phyloP scores from a whole-genome alignment of 1,140 invertebrate species.

The Drosophila yakuba region DNA sequence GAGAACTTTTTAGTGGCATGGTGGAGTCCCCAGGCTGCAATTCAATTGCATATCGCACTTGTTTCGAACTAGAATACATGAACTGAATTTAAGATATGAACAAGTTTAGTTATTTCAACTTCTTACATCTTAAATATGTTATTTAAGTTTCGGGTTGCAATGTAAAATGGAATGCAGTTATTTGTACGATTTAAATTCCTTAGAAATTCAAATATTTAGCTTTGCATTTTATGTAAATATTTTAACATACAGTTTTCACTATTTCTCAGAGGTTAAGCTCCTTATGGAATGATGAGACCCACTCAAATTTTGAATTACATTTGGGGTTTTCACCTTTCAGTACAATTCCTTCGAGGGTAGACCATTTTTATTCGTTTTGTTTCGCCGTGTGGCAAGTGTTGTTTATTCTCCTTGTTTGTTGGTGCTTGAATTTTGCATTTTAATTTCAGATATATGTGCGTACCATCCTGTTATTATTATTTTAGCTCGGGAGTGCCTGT shows the following conservation, averaged over 20 bases:
- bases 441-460: conserved; percentile 34
- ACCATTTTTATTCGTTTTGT: not conserved
- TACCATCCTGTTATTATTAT: conserved; percentile 6
- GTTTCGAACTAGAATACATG: too few species aligned
- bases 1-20: not conserved
- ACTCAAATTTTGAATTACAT: too few species aligned
- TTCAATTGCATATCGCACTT: too few species aligned
- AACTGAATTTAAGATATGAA: too few species aligned
- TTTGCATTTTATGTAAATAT: not conserved
- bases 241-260: not conserved
- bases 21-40: not conserved
- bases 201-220: not conserved
- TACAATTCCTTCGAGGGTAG: not conserved
- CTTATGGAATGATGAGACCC: not conserved
- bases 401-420: conserved; percentile 19
- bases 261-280: not conserved
- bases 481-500: conserved; percentile 6
- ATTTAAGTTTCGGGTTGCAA: too few species aligned
- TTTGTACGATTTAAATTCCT: too few species aligned
- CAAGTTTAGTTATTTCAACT: too few species aligned
- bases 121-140: too few species aligned
- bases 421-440: conserved; percentile 41
- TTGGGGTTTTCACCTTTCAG: not conserved
- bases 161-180: too few species aligned
- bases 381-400: conserved; percentile 21